These are phyloP conservation scores for Aethes cnicana DNA, from an alignment of 2,888 invertebrate species.

Conservation along the genomic window DNA sequence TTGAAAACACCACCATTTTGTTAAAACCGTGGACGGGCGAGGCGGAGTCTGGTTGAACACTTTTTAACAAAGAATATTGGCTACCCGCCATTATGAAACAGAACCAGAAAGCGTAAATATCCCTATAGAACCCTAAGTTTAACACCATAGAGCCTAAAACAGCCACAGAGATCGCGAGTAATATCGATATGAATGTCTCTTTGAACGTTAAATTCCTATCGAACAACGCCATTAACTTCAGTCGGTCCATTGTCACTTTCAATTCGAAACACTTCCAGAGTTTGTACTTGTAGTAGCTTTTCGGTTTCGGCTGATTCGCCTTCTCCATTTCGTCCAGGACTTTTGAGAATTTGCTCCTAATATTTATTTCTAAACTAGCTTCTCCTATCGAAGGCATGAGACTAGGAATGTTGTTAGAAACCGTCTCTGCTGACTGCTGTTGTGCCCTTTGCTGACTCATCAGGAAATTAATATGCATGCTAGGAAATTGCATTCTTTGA, in stretches of 20 bases:
- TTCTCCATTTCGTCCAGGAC: slow-evolving; percentile 81
- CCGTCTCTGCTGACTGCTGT: slow-evolving; percentile 57
- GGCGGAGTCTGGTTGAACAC: slow-evolving; percentile 99
- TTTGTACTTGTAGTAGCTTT: slow-evolving; percentile 89
- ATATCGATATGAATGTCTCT: slow-evolving; percentile 91
- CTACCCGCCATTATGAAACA: slow-evolving; percentile 99
- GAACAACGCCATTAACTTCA: slow-evolving; percentile 94
- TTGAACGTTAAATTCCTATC: slow-evolving; percentile 94
- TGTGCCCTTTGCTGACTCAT: slow-evolving; percentile 70
- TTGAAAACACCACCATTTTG: slow-evolving; percentile 94
- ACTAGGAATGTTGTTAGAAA: slow-evolving; percentile 61
- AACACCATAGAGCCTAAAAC: slow-evolving; percentile 92
- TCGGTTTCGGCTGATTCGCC: slow-evolving; percentile 78
- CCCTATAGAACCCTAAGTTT: slow-evolving; percentile 92
- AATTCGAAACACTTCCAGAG: slow-evolving; percentile 84
- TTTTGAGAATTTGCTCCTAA: slow-evolving; percentile 81
- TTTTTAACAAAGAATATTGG: slow-evolving; percentile 97
- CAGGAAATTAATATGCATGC: slow-evolving; percentile 76
- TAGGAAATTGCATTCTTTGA: slow-evolving; percentile 73
- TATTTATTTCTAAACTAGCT: slow-evolving; percentile 78
- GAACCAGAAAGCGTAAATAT: slow-evolving; percentile 96
- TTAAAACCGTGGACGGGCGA: slow-evolving; percentile 99
- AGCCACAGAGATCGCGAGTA: slow-evolving; percentile 92
- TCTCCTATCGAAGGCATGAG: slow-evolving; percentile 81
- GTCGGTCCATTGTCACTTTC: slow-evolving; percentile 95